Percentiles rank a stretch among this genome's conserved stretches.
These are phyloP conservation scores for Proctacanthus coquilletti DNA, from an alignment of 1,140 invertebrate genomes.

Conservation along the genomic window DNA sequence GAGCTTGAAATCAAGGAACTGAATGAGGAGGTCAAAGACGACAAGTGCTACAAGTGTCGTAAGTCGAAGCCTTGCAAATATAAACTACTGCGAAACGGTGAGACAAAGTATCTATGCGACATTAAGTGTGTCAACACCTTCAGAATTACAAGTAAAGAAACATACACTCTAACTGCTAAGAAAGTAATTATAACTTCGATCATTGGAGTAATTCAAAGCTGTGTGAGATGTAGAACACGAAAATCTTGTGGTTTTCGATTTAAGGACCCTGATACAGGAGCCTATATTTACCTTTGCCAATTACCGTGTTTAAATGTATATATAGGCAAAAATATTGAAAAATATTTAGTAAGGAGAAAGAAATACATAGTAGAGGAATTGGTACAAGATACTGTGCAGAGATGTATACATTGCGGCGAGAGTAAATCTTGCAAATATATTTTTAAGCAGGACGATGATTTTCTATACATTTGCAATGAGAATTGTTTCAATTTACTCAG, in stretches of 20 bases:
- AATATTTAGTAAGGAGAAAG: constrained; percentile 30
- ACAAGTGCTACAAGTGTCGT: constrained; percentile 26
- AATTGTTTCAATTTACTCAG: constrained; percentile 37
- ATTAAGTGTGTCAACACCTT: constrained; percentile 22
- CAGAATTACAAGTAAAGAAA: constrained; percentile 16
- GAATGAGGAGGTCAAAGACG: constrained; percentile 3
- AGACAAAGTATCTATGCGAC: constrained; percentile 25
- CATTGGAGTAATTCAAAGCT: constrained; percentile 15
- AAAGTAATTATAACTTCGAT: constrained; percentile 25
- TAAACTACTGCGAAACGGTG: constrained; percentile 17
- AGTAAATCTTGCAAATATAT: constrained; percentile 37
- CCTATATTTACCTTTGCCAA: constrained; percentile 26
- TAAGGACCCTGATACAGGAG: constrained; percentile 11
- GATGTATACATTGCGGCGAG: constrained; percentile 23
- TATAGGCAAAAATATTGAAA: constrained; percentile 20
- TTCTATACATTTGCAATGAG: constrained; percentile 34
- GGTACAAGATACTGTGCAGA: constrained; percentile 1
- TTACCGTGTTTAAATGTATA: constrained; percentile 29
- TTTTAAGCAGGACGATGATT: constrained; percentile 35
- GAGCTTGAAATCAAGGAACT: constrained; percentile 23
- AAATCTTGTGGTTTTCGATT: constrained; percentile 22
- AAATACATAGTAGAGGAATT: constrained; percentile 26
- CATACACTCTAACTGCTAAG: constrained; percentile 17
- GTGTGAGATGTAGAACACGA: constrained; percentile 16
- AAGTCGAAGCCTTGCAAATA: constrained; percentile 19